These are phyloP conservation scores for Hymenopus coronatus DNA, from an alignment of 2,888 invertebrate species.

Conservation along the genomic window DNA sequence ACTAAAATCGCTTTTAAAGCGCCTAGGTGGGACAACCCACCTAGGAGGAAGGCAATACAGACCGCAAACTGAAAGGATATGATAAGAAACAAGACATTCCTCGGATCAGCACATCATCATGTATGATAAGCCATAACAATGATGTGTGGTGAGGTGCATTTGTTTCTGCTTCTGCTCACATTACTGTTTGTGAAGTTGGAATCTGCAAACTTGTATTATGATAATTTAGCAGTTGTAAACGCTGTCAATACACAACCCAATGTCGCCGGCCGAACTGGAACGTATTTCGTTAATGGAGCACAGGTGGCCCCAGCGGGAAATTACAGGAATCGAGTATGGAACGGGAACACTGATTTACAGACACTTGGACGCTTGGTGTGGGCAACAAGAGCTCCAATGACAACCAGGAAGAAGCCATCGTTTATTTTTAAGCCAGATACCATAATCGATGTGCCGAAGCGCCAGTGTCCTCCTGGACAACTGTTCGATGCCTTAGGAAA, in stretches of 20 bases:
- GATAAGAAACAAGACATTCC: neutral
- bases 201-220: neutral
- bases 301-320: neutral
- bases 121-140: neutral
- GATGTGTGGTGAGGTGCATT: neutral
- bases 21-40: neutral
- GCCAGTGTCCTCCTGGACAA: neutral
- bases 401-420: neutral
- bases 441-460: neutral
- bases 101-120: neutral
- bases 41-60: neutral
- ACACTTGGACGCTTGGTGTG: neutral
- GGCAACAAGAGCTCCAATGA: too few species aligned
- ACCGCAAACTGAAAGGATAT: neutral
- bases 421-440: neutral
- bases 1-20: too few species aligned
- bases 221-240: neutral
- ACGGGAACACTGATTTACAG: neutral
- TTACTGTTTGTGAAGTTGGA: neutral
- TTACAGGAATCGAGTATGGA: neutral
- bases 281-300: too few species aligned
- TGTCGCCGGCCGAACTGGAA: neutral
- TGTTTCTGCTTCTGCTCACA: neutral
- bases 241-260: neutral
- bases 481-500: neutral